phyloP scores from a whole-genome alignment of 2,888 invertebrate genomes.

The Dicycla oo region DNA sequence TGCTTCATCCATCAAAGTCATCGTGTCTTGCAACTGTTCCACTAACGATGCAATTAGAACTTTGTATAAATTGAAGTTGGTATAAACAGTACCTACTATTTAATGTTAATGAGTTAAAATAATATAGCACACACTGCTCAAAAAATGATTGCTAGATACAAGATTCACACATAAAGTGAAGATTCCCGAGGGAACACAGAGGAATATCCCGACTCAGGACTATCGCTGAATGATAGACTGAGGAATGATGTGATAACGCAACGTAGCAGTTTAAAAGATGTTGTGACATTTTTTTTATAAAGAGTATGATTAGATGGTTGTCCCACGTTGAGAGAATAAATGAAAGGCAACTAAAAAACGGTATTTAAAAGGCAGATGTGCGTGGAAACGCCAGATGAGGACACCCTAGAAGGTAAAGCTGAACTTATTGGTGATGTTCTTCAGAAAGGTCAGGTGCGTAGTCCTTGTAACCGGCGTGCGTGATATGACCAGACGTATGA shows the following conservation, averaged over 20 bases:
- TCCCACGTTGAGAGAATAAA: not conserved
- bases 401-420: not conserved
- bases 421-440: not conserved
- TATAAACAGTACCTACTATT: no score
- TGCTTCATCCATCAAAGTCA: no score
- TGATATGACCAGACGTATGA: not conserved
- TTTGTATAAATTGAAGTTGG: no score
- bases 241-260: not conserved
- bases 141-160: not conserved
- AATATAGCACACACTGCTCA: not conserved
- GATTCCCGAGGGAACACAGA: not conserved
- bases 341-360: not conserved
- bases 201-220: not conserved
- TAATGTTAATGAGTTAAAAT: not conserved
- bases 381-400: not conserved
- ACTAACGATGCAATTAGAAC: no score
- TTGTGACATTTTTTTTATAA: not conserved
- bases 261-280: not conserved
- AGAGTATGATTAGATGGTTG: not conserved
- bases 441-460: not conserved
- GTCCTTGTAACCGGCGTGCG: no score
- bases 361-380: not conserved
- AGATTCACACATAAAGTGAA: not conserved
- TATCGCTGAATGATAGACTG: not conserved
- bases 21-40: no score